Conservation (phyloP, 2,888 invertebrate genomes). For the Torymus texanus region DNA sequence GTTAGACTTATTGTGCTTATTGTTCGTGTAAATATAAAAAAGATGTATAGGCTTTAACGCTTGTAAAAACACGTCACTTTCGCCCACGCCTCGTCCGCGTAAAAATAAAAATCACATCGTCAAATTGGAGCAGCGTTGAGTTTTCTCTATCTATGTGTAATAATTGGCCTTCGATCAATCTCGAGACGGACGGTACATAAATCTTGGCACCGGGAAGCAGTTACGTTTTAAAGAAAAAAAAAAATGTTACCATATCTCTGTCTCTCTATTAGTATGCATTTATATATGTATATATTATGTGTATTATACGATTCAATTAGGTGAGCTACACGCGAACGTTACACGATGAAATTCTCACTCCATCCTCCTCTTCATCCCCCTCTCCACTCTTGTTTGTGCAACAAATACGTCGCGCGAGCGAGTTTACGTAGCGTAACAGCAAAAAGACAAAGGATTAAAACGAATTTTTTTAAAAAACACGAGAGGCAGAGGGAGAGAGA, state of each 20-base stretch:
- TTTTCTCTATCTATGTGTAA: too few species aligned
- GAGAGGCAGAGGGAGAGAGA: too few species aligned
- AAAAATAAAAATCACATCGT: neutral
- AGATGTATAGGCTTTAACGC: constrained; percentile 27
- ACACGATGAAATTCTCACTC: constrained; percentile 4
- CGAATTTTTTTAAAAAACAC: too few species aligned
- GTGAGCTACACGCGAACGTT: constrained; percentile 8
- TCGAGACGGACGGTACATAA: constrained; percentile 33
- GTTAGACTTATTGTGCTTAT: constrained; percentile 39
- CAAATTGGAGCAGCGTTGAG: too few species aligned
- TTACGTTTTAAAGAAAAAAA: constrained; percentile 7
- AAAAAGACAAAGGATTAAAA: constrained; percentile 3
- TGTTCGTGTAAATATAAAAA: constrained; percentile 19
- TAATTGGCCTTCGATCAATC: constrained; percentile 3
- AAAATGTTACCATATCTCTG: too few species aligned
- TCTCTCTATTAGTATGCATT: neutral
- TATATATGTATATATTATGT: neutral
- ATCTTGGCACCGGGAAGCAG: constrained; percentile 44
- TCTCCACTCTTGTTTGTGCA: constrained; percentile 18
- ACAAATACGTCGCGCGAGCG: neutral
- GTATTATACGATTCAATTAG: constrained; percentile 9
- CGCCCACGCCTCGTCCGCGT: constrained; percentile 5
- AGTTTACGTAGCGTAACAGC: neutral
- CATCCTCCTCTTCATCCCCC: neutral
- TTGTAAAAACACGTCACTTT: neutral